Evolutionary conservation across 92 coral and sea anemone genomes (phyloP).

Genomic region (Scolanthus callimorphus): DNA sequence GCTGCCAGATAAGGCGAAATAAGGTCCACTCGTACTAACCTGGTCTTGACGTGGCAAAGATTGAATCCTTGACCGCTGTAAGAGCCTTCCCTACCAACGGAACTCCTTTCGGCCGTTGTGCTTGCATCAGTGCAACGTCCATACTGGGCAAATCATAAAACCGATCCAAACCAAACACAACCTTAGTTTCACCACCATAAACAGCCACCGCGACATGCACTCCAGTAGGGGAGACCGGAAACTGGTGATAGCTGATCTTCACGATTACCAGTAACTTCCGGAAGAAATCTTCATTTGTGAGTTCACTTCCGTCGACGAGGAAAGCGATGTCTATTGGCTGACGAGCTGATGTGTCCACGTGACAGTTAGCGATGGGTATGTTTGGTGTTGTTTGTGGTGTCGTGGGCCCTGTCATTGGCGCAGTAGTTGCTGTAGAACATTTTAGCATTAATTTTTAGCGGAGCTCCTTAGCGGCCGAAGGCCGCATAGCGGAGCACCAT

Average conservation of each 20-base stretch:
- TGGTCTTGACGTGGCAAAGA: constrained; percentile 45
- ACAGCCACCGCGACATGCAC: constrained; percentile 68
- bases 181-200: constrained; percentile 44
- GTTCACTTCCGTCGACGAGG: constrained; percentile 69
- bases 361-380: constrained; percentile 23
- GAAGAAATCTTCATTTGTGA: constrained; percentile 47
- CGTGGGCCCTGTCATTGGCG: constrained; percentile 12
- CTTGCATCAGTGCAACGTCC: constrained; percentile 35
- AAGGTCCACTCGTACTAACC: constrained; percentile 1
- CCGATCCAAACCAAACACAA: constrained; percentile 50
- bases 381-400: constrained; percentile 20
- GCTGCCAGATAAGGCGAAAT: no score
- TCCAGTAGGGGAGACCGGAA: constrained; percentile 61
- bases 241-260: constrained; percentile 54
- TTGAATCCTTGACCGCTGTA: constrained; percentile 47
- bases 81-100: constrained; percentile 62
- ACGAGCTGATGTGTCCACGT: constrained; percentile 23
- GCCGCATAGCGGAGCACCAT: no score
- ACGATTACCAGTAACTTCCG: constrained; percentile 60
- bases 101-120: constrained; percentile 50
- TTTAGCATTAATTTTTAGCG: no score
- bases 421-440: neutral
- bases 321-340: constrained; percentile 61
- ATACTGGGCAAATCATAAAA: constrained; percentile 37
- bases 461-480: no score